Evolutionary conservation across 1,140 invertebrate genomes (phyloP).

Genomic region (Nasonia vitripennis): DNA sequence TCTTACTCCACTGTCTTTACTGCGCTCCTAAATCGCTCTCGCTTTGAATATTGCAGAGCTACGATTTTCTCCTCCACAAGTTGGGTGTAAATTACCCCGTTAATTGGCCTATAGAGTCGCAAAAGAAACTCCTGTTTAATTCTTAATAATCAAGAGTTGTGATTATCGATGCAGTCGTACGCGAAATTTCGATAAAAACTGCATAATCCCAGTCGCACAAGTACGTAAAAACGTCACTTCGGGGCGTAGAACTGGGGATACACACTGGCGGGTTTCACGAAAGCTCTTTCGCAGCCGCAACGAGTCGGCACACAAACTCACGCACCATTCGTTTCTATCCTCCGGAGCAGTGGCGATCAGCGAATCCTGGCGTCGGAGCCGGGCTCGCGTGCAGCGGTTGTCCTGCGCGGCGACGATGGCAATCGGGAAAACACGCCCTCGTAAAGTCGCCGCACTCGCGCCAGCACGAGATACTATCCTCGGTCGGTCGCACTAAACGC

Average conservation of each 20-base stretch:
- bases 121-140: background rate
- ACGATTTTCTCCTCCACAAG: too few relatives aligned
- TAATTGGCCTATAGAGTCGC: too few relatives aligned
- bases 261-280: background rate
- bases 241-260: background rate
- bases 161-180: background rate
- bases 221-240: background rate
- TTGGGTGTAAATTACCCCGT: too few relatives aligned
- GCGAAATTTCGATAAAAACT: too few relatives aligned
- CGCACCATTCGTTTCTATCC: constrained; percentile 17
- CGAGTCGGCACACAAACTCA: background rate
- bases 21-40: too few relatives aligned
- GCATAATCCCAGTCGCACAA: background rate
- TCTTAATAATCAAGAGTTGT: background rate
- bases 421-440: background rate
- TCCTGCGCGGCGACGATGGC: background rate
- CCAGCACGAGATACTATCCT: background rate
- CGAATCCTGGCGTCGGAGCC: background rate
- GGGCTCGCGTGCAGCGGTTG: background rate
- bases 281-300: constrained; percentile 23
- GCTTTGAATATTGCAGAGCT: too few relatives aligned
- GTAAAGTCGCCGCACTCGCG: background rate
- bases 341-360: background rate
- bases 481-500: background rate
- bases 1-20: background rate